Evolutionary conservation across 2,113 vertebrate genomes (phyloP).

Genomic region (Myanophis thanlyinensis): DNA sequence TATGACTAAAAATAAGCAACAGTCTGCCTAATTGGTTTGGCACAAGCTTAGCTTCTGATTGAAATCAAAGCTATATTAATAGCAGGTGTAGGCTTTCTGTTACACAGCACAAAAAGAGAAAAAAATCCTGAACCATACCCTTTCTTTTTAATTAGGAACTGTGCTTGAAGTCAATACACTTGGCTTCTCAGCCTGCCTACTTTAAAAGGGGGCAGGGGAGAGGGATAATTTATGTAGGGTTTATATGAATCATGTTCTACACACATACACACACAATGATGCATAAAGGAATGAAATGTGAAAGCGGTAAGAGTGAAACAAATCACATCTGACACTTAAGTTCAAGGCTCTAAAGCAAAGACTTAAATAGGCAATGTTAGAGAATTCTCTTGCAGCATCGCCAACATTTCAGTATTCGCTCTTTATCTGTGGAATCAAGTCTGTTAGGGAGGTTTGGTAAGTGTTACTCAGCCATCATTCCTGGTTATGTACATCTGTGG

Average conservation of each 20-base stretch:
- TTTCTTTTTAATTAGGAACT: conserved; percentile 54
- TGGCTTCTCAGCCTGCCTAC: conserved; percentile 41
- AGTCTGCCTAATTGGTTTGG: conserved; percentile 55
- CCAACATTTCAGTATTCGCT: conserved; percentile 72
- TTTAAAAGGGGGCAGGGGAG: conserved; percentile 5
- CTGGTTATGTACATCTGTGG: conserved; percentile 80
- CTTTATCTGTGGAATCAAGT: conserved; percentile 77
- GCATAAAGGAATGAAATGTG: conserved; percentile 3
- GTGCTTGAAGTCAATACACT: conserved; percentile 35
- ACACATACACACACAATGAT: not conserved
- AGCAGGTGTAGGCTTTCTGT: conserved; percentile 36
- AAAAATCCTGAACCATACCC: conserved; percentile 39
- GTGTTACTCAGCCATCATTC: conserved; percentile 75
- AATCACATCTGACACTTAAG: conserved; percentile 40
- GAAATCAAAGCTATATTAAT: conserved; percentile 58
- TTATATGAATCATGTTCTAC: conserved; percentile 31
- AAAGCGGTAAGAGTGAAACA: conserved; percentile 29
- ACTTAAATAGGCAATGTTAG: conserved; percentile 62
- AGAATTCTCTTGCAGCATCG: conserved; percentile 58
- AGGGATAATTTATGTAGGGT: conserved; percentile 44
- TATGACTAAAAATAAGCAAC: conserved; percentile 45
- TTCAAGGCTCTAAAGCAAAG: conserved; percentile 61
- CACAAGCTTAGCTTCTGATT: conserved; percentile 51
- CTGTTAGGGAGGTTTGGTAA: conserved; percentile 71
- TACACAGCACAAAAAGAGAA: conserved; percentile 1